Base-by-base conservation (phyloP, 2,888 invertebrate genomes). In the Agonopterix heracliana region DNA sequence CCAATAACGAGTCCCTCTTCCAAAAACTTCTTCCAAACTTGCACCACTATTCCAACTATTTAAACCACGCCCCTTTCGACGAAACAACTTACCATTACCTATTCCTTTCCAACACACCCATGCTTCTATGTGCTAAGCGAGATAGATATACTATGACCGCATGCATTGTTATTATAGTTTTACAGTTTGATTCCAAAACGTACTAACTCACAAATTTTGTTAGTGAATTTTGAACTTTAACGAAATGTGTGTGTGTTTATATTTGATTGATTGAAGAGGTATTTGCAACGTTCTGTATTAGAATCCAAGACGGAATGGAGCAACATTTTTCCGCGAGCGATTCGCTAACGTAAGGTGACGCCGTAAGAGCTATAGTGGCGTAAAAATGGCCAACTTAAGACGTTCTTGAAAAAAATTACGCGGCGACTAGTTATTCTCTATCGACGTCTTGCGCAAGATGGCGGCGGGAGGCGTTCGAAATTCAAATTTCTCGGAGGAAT, bases 371-470 rank as follows among this genome's bases (percentile, higher is more conserved):
- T 77, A 87, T 78, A 87, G 86, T 87, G 71, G 83, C 83, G 74
- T 78, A 87, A 87, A 87, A 87, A 87, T 85, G 54, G 59, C 55
- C 66, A 81, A 86, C 85, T 83, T 87, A 84, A 86, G 87, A 87
- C 87, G 85, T 87, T 87, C 83, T 86, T 61, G 69, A 71, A 81
- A 86, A 87, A 86, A 81, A 81, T 65, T 73, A 68, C 69, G 73
- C 76, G 76, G 71, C 70, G 69, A 71, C 79, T 81, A 83, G 82
- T 83, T 81, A 82, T 81, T 85, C 83, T 81, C 78, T 82, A 84
- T 83, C 81, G 86, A 81, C 85, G 85, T 87, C 87, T 87, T 86
- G 78, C 77, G 71, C 87, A 87, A 87, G 82, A 87, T 87, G 87
- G 87, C 86, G 86, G 67, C 68, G 63, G 75, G 73, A 75, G 81